Percentiles rank a stretch among this genome's conserved stretches.
phyloP scores from a whole-genome alignment of 1,140 invertebrate species.

The Macrobrachium rosenbergii region DNA sequence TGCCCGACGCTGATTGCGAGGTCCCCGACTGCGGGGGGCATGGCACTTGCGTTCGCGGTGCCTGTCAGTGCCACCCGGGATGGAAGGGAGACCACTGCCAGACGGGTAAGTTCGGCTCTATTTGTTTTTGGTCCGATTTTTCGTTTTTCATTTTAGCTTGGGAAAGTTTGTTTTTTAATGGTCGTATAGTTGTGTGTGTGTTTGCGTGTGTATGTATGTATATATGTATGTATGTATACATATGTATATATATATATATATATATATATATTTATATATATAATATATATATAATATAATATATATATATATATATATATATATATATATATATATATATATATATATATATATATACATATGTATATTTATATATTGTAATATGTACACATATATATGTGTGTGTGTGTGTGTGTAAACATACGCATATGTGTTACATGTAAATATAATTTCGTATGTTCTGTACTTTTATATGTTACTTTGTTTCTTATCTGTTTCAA shows the following conservation, averaged over 20 bases:
- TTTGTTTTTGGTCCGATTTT: not conserved
- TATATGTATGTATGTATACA: conserved; percentile 23
- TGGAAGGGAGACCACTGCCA: conserved; percentile 90
- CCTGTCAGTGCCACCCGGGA: conserved; percentile 89
- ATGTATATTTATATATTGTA: not conserved
- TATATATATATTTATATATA: not conserved
- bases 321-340: conserved; percentile 15
- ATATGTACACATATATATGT: not conserved
- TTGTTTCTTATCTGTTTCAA: not conserved
- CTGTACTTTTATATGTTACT: conserved; percentile 18
- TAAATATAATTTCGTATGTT: not conserved
- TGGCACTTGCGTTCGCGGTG: conserved; percentile 89
- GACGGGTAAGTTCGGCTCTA: conserved; percentile 77
- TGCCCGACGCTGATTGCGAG: conserved; percentile 91
- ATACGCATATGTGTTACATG: conserved; percentile 21
- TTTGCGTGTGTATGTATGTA: not conserved
- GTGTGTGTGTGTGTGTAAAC: conserved; percentile 12
- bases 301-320: not conserved
- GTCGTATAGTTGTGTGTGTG: not conserved
- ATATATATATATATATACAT: not conserved
- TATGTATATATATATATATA: conserved; percentile 19
- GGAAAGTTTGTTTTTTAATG: not conserved
- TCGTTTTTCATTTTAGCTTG: not conserved
- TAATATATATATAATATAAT: too few relatives aligned
- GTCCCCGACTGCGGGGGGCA: conserved; percentile 92